A percentile compares a stretch with the other conserved stretches of the same genome.
Conservation (phyloP, 2,113 vertebrate genomes). For the Hipposideros armiger region DNA sequence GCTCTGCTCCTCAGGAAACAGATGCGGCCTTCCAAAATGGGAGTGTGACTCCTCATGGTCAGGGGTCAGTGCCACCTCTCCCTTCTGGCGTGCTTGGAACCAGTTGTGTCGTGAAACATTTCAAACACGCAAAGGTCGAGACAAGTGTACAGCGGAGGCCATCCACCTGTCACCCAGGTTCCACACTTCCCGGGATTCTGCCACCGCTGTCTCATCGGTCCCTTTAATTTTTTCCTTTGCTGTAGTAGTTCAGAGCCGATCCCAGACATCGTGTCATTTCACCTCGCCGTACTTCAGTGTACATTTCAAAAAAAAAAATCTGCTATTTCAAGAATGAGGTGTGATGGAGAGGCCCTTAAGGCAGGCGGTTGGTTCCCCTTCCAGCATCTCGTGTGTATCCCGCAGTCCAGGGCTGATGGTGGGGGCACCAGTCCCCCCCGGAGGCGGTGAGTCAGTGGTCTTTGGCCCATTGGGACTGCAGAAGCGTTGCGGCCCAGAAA, state of each 20-base stretch:
- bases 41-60: neutral
- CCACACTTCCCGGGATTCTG: accelerated
- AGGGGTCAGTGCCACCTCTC: neutral
- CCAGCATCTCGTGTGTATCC: accelerated
- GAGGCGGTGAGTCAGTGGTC: accelerated
- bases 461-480: neutral
- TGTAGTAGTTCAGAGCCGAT: neutral
- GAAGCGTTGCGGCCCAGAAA: neutral
- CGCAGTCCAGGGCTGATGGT: accelerated
- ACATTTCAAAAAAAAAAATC: neutral
- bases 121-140: neutral
- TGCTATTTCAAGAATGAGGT: accelerated
- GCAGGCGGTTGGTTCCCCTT: accelerated
- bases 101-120: neutral
- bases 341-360: accelerated
- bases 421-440: accelerated
- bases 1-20: neutral
- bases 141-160: neutral
- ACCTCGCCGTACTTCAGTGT: neutral
- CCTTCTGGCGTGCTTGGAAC: neutral
- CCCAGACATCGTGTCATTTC: neutral
- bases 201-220: accelerated
- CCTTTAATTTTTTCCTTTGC: neutral
- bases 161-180: accelerated
- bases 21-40: accelerated